Base-by-base conservation (phyloP, 2,888 invertebrate species). In the Apodemia mormo region DNA sequence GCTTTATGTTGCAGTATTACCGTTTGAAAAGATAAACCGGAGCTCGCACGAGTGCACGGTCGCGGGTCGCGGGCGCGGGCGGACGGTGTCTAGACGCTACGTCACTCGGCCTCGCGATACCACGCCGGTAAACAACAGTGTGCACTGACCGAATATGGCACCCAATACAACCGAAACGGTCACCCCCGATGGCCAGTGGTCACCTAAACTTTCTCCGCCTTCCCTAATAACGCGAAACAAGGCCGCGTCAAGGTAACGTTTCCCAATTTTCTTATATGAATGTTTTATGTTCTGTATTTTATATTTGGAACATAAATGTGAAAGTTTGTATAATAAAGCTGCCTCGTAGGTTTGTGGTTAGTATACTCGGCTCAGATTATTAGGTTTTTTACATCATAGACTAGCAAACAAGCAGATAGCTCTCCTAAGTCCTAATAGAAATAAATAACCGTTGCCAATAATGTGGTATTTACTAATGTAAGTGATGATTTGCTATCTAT, bases 101-200 rank as follows among this genome's bases (percentile, higher is more conserved):
- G 94, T 94, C 94, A 94, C 94, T 86, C 94, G 94, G 94, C 94
- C 94, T 89, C 94, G 94, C 90, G 94, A 93, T 94, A 94, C 88
- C 89, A 93, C 93, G 92, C 91, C 91, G 90, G 91, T 92, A 92
- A 92, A 92, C 92, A 92, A 92, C 90, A 87, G 86, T 92, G 92
- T 92, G 90, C 91, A 91, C 89, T 92, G 92, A 91, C 92, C 92
- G 92, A 91, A 92, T 91, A 92, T 89, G 91, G 92, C 89, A 91
- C 87, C 86, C 87, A 84, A 82, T 82, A 73, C 84, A 82, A 81
- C 81, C 75, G 74, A 75, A 82, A 81, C 84, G 82, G 86, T 82
- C 87, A 85, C 85, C 83, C 83, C 81, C 79, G 82, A 79, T 81
- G 81, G 81, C 81, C 68, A 72, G 65, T 74, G 79, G 75, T 73